Percentiles rank a stretch among this genome's conserved stretches.
phyloP scores from a whole-genome alignment of 2,797 vertebrate genomes.

The Chiroxiphia lanceolata region DNA sequence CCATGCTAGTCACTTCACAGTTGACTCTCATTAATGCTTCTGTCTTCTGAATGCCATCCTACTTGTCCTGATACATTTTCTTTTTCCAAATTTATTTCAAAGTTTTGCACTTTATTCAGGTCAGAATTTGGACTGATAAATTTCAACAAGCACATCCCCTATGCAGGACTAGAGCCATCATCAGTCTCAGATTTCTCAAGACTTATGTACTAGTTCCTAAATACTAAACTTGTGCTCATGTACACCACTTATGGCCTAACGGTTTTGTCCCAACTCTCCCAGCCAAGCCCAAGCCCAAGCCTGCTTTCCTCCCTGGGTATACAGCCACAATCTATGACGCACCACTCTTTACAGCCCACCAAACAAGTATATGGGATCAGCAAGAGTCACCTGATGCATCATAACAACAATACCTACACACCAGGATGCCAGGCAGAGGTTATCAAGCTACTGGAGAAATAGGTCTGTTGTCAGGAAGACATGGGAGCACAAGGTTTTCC shows the following conservation, averaged over 20 bases:
- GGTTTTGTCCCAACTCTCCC: not conserved
- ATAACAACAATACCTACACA: not conserved
- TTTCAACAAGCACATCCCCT: not conserved
- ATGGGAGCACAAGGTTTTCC: not conserved
- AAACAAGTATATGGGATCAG: fast-evolving
- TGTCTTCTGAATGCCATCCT: not conserved
- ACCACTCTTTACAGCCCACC: not conserved
- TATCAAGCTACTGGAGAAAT: not conserved
- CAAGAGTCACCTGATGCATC: not conserved
- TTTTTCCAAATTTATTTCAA: not conserved
- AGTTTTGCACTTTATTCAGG: not conserved
- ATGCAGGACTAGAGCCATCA: not conserved
- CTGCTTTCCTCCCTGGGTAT: fast-evolving
- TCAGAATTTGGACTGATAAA: not conserved
- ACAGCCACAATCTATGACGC: not conserved
- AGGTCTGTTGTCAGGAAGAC: not conserved
- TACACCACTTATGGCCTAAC: fast-evolving
- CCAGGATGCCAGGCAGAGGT: not conserved
- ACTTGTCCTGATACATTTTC: not conserved
- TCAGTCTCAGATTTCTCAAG: not conserved
- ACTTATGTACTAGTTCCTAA: not conserved
- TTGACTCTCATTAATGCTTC: not conserved
- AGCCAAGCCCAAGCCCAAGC: not conserved
- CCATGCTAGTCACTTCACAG: not conserved
- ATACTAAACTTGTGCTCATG: not conserved